These are phyloP conservation scores for Agapornis canus DNA, from an alignment of 2,797 vertebrate species.

Conservation along the genomic window DNA sequence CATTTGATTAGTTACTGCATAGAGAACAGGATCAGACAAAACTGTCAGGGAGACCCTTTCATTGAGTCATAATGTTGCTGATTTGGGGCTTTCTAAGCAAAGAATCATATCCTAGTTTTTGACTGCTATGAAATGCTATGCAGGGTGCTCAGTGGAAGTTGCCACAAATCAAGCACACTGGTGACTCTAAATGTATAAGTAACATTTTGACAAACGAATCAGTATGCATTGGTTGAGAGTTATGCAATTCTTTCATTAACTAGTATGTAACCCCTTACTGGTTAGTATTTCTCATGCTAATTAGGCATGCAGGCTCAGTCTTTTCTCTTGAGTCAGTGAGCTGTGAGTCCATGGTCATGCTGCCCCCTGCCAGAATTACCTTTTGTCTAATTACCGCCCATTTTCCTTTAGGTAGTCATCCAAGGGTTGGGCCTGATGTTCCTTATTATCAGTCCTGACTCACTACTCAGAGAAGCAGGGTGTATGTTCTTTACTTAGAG, in stretches of 20 bases:
- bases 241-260: background rate
- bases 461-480: background rate
- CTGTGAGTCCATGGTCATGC: background rate
- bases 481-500: background rate
- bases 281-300: background rate
- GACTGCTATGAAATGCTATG: background rate
- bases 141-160: background rate
- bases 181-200: background rate
- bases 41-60: background rate
- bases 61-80: background rate
- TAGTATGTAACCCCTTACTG: background rate
- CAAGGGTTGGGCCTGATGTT: background rate
- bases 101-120: background rate
- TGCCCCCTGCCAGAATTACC: background rate
- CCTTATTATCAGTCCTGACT: background rate
- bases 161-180: background rate
- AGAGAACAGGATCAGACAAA: background rate
- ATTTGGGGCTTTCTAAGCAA: background rate
- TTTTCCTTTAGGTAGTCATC: background rate
- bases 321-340: background rate
- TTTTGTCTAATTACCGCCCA: background rate
- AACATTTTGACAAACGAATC: too few species aligned
- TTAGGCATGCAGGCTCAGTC: background rate
- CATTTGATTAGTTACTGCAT: background rate
- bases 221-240: background rate